phyloP scores from a whole-genome alignment of 2,888 invertebrate species.

The Caenorhabditis sulstoni region DNA sequence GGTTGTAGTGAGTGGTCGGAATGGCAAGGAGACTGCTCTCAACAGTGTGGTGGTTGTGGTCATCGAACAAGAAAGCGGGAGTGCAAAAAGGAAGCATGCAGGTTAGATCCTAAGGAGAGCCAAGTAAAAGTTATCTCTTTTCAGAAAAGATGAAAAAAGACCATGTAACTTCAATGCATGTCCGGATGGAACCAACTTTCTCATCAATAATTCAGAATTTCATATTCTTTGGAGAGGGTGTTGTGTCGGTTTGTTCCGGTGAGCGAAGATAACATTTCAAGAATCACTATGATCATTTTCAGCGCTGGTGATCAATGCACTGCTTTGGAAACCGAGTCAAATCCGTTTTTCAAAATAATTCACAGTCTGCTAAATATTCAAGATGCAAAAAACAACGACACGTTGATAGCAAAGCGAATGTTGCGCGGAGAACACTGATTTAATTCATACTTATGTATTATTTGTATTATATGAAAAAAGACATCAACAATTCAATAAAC shows the following conservation, averaged over 20 bases:
- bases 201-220: slow-evolving; percentile 79
- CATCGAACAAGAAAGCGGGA: slow-evolving; percentile 66
- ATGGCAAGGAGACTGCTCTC: slow-evolving; percentile 76
- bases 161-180: slow-evolving; percentile 78
- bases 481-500: slow-evolving; percentile 12
- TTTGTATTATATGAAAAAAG: not conserved
- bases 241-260: slow-evolving; percentile 78
- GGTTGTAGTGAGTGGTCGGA: slow-evolving; percentile 76
- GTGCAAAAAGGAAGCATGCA: slow-evolving; percentile 68
- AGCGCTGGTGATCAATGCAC: slow-evolving; percentile 69
- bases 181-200: slow-evolving; percentile 77
- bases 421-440: slow-evolving; percentile 62
- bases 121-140: too few relatives aligned
- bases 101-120: too few relatives aligned
- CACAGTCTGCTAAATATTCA: slow-evolving; percentile 63
- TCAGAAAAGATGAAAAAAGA: slow-evolving; percentile 74
- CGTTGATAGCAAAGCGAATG: slow-evolving; percentile 52
- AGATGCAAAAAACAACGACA: slow-evolving; percentile 61
- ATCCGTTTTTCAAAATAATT: slow-evolving; percentile 71
- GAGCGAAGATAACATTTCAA: not conserved
- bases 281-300: not conserved
- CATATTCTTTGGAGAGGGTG: slow-evolving; percentile 79
- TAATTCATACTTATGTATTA: slow-evolving; percentile 14
- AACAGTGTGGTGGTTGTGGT: slow-evolving; percentile 80
- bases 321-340: slow-evolving; percentile 71